Evolutionary conservation across 1,140 invertebrate species (phyloP).

Genomic region (Drosophila parvula): DNA sequence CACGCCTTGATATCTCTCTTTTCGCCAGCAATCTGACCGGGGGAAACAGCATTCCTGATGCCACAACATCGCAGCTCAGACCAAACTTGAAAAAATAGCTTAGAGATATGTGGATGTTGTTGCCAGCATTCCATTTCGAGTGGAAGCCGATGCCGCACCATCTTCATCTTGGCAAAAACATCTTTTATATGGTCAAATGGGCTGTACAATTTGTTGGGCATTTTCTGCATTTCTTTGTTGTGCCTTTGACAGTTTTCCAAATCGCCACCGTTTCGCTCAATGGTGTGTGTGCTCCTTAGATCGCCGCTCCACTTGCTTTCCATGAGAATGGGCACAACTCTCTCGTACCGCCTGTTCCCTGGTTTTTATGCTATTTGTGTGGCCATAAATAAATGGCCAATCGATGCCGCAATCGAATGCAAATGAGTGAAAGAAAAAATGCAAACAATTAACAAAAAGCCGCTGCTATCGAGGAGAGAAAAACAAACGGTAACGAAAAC

Average conservation of each 20-base stretch:
- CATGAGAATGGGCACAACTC: conserved; percentile 60
- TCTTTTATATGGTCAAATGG: conserved; percentile 48
- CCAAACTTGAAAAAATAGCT: conserved; percentile 66
- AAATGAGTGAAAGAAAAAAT: conserved; percentile 76
- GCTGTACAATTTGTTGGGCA: conserved; percentile 38
- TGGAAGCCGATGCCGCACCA: conserved; percentile 20
- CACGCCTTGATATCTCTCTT: conserved; percentile 69
- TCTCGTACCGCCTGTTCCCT: conserved; percentile 6
- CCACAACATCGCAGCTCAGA: conserved; percentile 32
- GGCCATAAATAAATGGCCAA: conserved; percentile 71
- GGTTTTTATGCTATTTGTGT: conserved; percentile 24
- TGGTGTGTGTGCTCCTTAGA: conserved; percentile 1
- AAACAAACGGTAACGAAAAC: conserved; percentile 50
- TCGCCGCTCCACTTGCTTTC: conserved; percentile 39
- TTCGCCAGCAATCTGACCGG: conserved; percentile 15
- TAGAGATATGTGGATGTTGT: conserved; percentile 41
- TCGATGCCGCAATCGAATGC: conserved; percentile 77
- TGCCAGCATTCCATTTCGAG: conserved; percentile 48
- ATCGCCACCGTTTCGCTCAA: conserved; percentile 29
- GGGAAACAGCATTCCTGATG: conserved; percentile 64
- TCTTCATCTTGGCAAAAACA: conserved; percentile 25
- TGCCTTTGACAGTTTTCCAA: conserved; percentile 40
- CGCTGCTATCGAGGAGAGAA: conserved; percentile 33
- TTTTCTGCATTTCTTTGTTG: conserved; percentile 37
- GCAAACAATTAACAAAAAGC: conserved; percentile 68